Conservation (phyloP, 2,797 vertebrate genomes). For the Sebastes oblongus region DNA sequence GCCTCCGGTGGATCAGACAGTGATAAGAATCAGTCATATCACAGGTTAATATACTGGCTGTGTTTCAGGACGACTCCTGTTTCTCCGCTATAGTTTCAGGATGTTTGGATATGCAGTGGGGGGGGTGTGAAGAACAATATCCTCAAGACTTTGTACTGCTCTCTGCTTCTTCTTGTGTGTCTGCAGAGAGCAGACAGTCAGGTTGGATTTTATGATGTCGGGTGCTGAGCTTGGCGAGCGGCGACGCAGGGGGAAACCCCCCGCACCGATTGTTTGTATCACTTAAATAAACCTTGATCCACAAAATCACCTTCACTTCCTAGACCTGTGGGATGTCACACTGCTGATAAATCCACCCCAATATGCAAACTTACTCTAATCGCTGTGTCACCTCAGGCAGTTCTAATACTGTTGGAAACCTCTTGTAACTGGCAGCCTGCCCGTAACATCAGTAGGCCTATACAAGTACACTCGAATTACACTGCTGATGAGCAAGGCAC, state of each 20-base stretch:
- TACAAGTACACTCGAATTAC: not conserved
- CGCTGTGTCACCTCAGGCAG: not conserved
- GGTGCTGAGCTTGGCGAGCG: not conserved
- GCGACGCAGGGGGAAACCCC: constrained; percentile 9
- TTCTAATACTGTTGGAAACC: not conserved
- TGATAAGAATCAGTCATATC: constrained; percentile 7
- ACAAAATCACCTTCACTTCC: constrained; percentile 28
- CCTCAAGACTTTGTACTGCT: not conserved
- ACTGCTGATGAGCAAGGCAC: not conserved
- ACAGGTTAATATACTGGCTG: not conserved
- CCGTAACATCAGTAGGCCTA: not conserved
- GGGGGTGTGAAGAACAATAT: constrained; percentile 18
- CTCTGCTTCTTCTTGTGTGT: not conserved
- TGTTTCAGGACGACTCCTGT: constrained; percentile 3
- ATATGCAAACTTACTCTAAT: constrained; percentile 33
- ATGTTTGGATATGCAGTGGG: constrained; percentile 33
- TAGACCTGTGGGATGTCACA: not conserved
- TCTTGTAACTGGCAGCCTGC: not conserved
- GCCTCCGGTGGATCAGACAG: not conserved
- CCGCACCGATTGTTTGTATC: not conserved
- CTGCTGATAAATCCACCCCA: not conserved
- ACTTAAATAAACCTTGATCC: constrained; percentile 10
- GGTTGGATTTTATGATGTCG: constrained; percentile 4
- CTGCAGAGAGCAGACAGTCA: not conserved
- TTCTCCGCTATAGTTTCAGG: constrained; percentile 24